These are phyloP conservation scores for Aricia artaxerxes DNA, from an alignment of 2,888 invertebrate genomes.

Conservation along the genomic window DNA sequence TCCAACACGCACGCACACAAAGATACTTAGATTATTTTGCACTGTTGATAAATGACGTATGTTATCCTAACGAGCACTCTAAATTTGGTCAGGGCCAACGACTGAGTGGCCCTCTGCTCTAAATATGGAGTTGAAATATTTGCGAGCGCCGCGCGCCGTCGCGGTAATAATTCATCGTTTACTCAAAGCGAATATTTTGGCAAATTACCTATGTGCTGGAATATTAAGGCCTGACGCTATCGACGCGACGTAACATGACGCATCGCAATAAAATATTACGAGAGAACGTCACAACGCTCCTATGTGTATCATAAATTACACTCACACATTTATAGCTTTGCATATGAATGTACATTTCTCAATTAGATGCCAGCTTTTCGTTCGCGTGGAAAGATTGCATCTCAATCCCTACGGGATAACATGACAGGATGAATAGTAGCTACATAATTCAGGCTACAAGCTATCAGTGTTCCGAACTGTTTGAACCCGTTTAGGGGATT, in stretches of 20 bases:
- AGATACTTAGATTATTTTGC: not conserved
- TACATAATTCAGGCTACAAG: not conserved
- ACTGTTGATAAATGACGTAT: constrained; percentile 10
- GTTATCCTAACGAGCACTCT: constrained; percentile 2
- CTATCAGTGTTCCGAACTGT: not conserved
- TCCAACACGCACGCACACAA: not conserved
- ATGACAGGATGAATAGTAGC: not conserved
- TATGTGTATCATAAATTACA: not conserved
- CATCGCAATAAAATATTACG: not conserved
- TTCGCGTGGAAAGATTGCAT: not conserved
- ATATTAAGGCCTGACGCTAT: not conserved
- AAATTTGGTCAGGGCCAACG: constrained; percentile 20
- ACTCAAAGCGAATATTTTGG: not conserved
- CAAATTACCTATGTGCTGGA: not conserved
- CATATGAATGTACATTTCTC: not conserved
- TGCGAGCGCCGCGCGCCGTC: not conserved
- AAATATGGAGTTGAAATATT: not conserved
- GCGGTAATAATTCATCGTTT: not conserved
- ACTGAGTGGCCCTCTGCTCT: not conserved
- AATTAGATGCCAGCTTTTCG: not conserved
- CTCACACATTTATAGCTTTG: constrained; percentile 3
- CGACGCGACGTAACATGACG: constrained; percentile 10
- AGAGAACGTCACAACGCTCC: not conserved
- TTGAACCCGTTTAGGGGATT: not conserved
- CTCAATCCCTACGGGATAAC: not conserved